These are phyloP conservation scores for Sebastes matsubarae DNA, from an alignment of 2,797 vertebrate genomes.

Conservation along the genomic window DNA sequence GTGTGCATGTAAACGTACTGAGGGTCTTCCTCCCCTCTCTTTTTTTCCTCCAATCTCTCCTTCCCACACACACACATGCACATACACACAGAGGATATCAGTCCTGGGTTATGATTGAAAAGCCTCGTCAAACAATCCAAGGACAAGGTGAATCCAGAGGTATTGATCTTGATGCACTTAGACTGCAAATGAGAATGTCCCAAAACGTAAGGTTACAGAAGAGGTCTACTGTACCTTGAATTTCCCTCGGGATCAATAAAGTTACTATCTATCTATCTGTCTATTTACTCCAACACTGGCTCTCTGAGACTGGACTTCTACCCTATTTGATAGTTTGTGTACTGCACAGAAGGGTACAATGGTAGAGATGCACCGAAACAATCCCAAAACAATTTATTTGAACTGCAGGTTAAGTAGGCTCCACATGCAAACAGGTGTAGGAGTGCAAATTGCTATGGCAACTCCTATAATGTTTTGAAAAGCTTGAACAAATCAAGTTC, in stretches of 20 bases:
- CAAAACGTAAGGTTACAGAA: not conserved
- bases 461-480: no score
- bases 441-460: no score
- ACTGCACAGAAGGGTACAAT: not conserved
- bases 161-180: constrained; percentile 22
- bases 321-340: not conserved
- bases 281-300: not conserved
- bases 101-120: constrained; percentile 21
- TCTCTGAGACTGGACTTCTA: not conserved
- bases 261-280: no score
- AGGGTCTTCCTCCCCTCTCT: fast-evolving
- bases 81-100: not conserved
- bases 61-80: not conserved
- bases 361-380: no score
- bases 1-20: not conserved
- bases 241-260: no score
- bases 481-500: no score
- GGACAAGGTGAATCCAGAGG: constrained; percentile 14
- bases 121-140: constrained; percentile 4
- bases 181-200: not conserved
- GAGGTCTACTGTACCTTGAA: not conserved
- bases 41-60: not conserved
- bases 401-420: no score
- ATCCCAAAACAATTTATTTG: no score
- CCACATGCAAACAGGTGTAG: no score